A percentile compares a stretch with the other conserved stretches of the same genome.
These are phyloP conservation scores for Orthosia incerta DNA, from an alignment of 2,888 invertebrate species.

Conservation along the genomic window DNA sequence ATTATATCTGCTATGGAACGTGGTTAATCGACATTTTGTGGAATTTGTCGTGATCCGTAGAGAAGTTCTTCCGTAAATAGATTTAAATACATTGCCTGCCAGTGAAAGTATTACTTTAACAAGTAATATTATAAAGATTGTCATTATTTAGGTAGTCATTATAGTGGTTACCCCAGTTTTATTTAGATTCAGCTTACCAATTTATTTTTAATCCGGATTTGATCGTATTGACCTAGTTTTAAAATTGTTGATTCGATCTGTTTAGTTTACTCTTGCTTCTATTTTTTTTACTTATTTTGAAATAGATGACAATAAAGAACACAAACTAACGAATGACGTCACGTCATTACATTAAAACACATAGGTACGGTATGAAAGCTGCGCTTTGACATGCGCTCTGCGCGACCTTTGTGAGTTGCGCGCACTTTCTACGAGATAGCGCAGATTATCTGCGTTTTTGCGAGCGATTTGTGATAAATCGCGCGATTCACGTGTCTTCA, in stretches of 20 bases:
- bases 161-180: not conserved
- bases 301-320: conserved; percentile 36
- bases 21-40: conserved; percentile 27
- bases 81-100: not conserved
- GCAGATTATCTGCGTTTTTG: conserved; percentile 60
- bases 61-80: conserved; percentile 3
- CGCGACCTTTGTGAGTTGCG: conserved; percentile 67
- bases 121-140: not conserved
- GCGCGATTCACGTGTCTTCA: conserved; percentile 63
- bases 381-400: conserved; percentile 66
- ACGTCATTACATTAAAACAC: conserved; percentile 44
- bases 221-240: not conserved
- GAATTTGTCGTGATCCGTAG: conserved; percentile 27
- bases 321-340: conserved; percentile 43
- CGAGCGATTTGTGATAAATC: conserved; percentile 64
- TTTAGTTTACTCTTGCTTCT: not conserved
- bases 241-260: not conserved
- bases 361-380: conserved; percentile 77
- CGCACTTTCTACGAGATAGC: conserved; percentile 70
- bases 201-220: not conserved
- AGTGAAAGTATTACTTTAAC: conserved; percentile 7
- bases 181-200: not conserved
- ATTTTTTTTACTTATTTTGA: not conserved
- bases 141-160: too few relatives aligned
- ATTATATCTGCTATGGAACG: conserved; percentile 38